phyloP scores from a whole-genome alignment of 2,113 vertebrate genomes.

The Oryzias javanicus region DNA sequence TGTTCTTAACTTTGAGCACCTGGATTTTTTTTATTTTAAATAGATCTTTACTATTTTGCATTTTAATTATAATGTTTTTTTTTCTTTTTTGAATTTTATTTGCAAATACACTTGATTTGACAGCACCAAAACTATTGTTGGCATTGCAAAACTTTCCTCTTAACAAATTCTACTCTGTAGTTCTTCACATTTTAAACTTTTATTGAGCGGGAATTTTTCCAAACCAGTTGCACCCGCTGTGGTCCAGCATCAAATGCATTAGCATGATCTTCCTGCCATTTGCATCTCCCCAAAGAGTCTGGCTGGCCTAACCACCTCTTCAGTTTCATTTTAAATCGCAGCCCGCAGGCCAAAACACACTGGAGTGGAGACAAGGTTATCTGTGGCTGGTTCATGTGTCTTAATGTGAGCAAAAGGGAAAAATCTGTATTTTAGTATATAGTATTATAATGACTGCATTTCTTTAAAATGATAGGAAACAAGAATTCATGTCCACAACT shows the following conservation, averaged over 20 bases:
- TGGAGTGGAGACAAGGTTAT: conserved; percentile 39
- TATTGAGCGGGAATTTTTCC: conserved; percentile 10
- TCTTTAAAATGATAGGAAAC: conserved; percentile 53
- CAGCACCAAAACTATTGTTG: background rate
- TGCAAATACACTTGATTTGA: too few species aligned
- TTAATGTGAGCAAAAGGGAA: conserved; percentile 41
- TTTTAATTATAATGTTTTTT: too few species aligned
- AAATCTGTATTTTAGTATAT: conserved; percentile 43
- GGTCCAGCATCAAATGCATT: conserved; percentile 64
- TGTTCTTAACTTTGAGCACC: too few species aligned
- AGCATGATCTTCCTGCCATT: conserved; percentile 63
- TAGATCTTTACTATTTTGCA: too few species aligned
- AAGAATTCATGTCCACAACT: conserved; percentile 25
- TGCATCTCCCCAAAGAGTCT: conserved; percentile 59
- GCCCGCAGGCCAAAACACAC: conserved; percentile 62
- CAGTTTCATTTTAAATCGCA: conserved; percentile 59
- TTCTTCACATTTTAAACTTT: conserved; percentile 40
- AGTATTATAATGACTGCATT: conserved; percentile 46
- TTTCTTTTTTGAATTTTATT: too few species aligned
- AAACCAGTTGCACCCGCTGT: conserved; percentile 41
- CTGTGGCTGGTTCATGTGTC: conserved; percentile 38
- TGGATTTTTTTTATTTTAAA: too few species aligned
- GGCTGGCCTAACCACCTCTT: conserved; percentile 55
- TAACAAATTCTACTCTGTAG: background rate
- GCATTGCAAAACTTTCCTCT: background rate